Percentiles rank a stretch among this genome's conserved stretches.
phyloP scores from a whole-genome alignment of 2,113 vertebrate species.

The Leuciscus idus region DNA sequence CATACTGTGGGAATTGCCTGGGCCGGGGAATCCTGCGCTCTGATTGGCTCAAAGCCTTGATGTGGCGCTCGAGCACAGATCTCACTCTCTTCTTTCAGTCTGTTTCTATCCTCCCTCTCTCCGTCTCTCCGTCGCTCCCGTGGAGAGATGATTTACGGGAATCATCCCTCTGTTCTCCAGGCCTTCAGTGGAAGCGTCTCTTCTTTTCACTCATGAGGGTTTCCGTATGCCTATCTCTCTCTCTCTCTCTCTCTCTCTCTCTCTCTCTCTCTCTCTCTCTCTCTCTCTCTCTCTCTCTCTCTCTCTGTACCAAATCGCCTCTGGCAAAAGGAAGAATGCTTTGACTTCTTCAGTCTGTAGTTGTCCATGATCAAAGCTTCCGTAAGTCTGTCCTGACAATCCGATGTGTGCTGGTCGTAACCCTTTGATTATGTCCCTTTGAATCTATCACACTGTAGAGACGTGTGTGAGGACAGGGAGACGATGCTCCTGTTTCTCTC shows the following conservation, averaged over 20 bases:
- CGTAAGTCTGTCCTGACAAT: constrained; percentile 50
- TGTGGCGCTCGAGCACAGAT: constrained; percentile 3
- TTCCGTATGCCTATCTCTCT: background rate
- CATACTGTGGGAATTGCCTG: constrained; percentile 2
- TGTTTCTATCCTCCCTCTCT: constrained; percentile 11
- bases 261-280: no score
- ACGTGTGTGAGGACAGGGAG: background rate
- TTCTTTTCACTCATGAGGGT: constrained; percentile 18
- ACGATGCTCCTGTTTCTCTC: no score
- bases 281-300: constrained; percentile 7
- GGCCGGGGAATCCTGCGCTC: background rate
- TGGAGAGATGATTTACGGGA: constrained; percentile 43
- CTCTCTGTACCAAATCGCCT: constrained; percentile 42
- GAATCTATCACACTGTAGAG: constrained; percentile 24
- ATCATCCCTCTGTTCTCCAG: constrained; percentile 48
- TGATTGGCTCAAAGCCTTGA: constrained; percentile 33
- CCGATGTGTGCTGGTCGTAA: constrained; percentile 26
- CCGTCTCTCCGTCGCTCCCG: background rate
- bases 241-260: no score
- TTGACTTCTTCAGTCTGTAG: constrained; percentile 43
- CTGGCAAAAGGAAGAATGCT: constrained; percentile 35
- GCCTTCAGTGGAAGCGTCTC: constrained; percentile 22
- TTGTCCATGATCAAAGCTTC: constrained; percentile 59
- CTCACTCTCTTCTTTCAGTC: background rate
- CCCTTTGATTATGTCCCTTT: constrained; percentile 44